These are phyloP conservation scores for Agapornis canus DNA, from an alignment of 2,797 vertebrate genomes.

Conservation along the genomic window DNA sequence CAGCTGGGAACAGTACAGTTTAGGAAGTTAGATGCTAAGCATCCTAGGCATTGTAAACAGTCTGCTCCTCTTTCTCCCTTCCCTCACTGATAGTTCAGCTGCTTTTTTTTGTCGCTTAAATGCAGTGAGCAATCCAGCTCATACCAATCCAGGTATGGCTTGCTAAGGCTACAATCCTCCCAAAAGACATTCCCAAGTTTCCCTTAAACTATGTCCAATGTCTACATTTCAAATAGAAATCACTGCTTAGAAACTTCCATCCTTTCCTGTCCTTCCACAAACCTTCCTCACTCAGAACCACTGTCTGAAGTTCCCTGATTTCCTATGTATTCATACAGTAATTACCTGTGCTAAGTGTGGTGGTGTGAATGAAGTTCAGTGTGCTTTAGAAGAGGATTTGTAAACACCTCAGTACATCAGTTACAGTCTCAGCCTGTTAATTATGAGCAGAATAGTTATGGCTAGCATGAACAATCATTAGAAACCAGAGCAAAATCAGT, in stretches of 20 bases:
- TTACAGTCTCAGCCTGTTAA: neutral
- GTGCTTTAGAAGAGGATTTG: neutral
- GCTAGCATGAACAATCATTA: neutral
- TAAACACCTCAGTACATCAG: neutral
- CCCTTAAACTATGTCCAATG: neutral
- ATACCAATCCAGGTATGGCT: no score
- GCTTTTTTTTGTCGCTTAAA: neutral
- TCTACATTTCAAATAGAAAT: slow-evolving; percentile 2
- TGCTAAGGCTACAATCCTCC: neutral
- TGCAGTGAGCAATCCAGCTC: neutral
- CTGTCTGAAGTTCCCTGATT: neutral
- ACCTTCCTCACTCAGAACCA: neutral
- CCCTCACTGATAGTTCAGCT: neutral
- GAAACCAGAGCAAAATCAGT: neutral
- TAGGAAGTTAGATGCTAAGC: neutral
- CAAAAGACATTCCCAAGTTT: neutral
- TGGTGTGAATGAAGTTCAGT: neutral
- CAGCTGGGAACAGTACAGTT: neutral
- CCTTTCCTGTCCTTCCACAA: neutral
- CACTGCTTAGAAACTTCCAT: neutral
- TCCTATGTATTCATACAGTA: neutral
- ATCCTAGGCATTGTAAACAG: neutral
- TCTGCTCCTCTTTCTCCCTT: neutral
- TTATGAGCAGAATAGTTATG: neutral
- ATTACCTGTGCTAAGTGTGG: neutral